Evolutionary conservation across 2,888 invertebrate genomes (phyloP).

Genomic region (Arrhopalites spinosus): DNA sequence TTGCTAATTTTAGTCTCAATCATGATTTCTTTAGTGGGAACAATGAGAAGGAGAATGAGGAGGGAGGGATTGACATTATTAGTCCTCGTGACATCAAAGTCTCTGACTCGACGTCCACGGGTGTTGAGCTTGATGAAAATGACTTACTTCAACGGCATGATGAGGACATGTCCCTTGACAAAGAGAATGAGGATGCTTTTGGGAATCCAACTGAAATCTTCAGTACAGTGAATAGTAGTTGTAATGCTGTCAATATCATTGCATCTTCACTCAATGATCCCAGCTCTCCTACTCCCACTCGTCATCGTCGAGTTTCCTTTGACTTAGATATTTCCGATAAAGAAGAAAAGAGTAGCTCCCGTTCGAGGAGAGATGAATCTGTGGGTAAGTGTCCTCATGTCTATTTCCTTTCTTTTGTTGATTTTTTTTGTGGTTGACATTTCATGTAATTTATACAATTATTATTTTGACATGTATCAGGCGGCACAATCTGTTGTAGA

Average conservation of each 20-base stretch:
- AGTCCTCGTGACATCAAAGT: not conserved
- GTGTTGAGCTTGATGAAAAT: conserved; percentile 13
- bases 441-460: not conserved
- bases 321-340: conserved; percentile 60
- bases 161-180: conserved; percentile 28
- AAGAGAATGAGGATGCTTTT: conserved; percentile 47
- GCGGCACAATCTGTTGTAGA: conserved; percentile 72
- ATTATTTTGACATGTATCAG: conserved; percentile 57
- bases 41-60: not conserved
- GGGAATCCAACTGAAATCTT: conserved; percentile 49
- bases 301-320: conserved; percentile 68
- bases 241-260: conserved; percentile 40
- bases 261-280: conserved; percentile 42
- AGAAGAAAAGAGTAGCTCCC: conserved; percentile 54
- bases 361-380: conserved; percentile 51
- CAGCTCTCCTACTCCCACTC: conserved; percentile 61
- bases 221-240: conserved; percentile 24
- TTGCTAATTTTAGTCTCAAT: not conserved
- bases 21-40: not conserved
- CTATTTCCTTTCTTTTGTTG: too few relatives aligned
- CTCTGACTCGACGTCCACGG: not conserved
- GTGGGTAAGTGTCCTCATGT: too few relatives aligned
- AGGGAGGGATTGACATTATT: conserved; percentile 5
- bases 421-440: not conserved
- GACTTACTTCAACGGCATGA: not conserved